These are phyloP conservation scores for Pogoniulus pusillus DNA, from an alignment of 2,797 vertebrate genomes.

Conservation along the genomic window DNA sequence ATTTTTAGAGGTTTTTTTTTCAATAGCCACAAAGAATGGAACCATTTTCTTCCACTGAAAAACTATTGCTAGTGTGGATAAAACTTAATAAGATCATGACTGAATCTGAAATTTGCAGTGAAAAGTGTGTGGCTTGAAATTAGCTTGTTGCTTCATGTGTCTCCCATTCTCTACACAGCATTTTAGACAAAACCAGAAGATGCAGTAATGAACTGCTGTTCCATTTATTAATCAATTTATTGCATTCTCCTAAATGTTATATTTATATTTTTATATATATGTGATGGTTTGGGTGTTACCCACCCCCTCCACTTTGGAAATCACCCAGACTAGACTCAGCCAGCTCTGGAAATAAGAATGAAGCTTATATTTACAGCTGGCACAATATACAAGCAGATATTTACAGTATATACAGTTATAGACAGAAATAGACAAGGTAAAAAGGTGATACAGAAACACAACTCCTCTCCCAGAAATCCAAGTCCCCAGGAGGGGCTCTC, in stretches of 20 bases:
- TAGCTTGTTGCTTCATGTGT: conserved; percentile 26
- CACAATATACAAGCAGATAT: no score
- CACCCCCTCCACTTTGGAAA: no score
- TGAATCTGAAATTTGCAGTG: background rate
- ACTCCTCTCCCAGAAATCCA: no score
- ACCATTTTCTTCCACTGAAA: background rate
- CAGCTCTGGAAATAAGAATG: no score
- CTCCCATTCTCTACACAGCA: background rate
- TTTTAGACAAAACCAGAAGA: conserved; percentile 12
- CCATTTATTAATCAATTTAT: background rate
- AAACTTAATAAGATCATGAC: background rate
- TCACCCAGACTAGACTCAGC: no score
- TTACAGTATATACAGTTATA: no score
- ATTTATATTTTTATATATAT: no score
- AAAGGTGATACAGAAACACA: no score
- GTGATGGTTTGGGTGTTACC: no score
- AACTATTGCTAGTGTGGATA: background rate
- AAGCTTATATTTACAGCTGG: no score
- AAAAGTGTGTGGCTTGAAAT: background rate
- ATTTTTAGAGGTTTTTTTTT: background rate
- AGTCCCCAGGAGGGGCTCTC: no score
- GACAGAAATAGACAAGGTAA: no score
- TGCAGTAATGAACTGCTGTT: background rate
- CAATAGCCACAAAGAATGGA: background rate
- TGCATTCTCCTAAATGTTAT: background rate